Percentiles rank a stretch among this genome's conserved stretches.
These are phyloP conservation scores for Bombus impatiens DNA, from an alignment of 1,140 invertebrate genomes.

Conservation along the genomic window DNA sequence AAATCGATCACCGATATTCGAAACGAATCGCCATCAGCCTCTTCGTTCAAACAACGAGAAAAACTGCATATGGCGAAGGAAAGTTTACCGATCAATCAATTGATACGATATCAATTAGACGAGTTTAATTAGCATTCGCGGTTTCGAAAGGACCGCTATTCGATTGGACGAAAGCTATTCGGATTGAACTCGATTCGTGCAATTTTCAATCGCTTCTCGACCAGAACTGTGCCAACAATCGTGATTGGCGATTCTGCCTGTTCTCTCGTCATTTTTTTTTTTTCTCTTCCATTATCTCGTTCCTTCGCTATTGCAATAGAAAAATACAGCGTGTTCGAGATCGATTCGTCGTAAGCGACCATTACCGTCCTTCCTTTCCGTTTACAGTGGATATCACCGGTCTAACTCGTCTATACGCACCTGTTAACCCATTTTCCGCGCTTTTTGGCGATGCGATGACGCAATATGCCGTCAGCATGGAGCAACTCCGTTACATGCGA, in stretches of 20 bases:
- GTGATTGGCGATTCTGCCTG: not conserved
- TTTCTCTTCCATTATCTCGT: not conserved
- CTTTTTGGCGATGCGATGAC: conserved; percentile 35
- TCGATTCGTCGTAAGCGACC: not conserved
- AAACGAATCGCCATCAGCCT: not conserved
- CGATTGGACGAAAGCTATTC: not conserved
- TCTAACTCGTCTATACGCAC: not conserved
- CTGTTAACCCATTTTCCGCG: conserved; percentile 40
- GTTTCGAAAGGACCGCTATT: conserved; percentile 4
- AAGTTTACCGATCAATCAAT: not conserved
- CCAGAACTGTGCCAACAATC: conserved; percentile 34
- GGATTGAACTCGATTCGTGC: too few relatives aligned
- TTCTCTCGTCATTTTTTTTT: not conserved
- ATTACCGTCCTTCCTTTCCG: conserved; percentile 2
- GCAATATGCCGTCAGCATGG: conserved; percentile 9
- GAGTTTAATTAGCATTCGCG: conserved; percentile 19
- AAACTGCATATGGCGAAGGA: not conserved
- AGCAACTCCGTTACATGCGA: not conserved
- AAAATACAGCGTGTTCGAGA: not conserved
- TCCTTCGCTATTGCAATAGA: not conserved
- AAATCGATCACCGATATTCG: not conserved
- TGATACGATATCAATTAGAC: not conserved
- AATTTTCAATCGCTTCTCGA: conserved; percentile 2
- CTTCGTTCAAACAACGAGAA: not conserved
- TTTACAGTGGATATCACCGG: not conserved